Evolutionary conservation across 2,797 vertebrate genomes (phyloP).

Genomic region (Neoniphon sammara): DNA sequence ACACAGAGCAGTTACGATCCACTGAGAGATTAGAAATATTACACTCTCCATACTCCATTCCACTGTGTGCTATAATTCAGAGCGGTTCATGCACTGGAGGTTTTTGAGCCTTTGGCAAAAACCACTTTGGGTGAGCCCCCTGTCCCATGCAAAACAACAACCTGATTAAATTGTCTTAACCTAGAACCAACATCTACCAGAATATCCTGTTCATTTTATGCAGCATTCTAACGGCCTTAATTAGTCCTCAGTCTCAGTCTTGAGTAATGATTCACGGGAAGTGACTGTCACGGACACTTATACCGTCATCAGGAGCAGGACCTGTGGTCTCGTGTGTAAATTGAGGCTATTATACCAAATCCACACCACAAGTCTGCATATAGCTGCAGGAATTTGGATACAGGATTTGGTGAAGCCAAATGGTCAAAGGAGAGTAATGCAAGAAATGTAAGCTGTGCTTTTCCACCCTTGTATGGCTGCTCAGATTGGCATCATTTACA

Average conservation of each 20-base stretch:
- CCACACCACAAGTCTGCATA: not conserved
- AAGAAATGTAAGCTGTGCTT: too few species aligned
- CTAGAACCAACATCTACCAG: slow-evolving; percentile 9
- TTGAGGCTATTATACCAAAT: slow-evolving; percentile 37
- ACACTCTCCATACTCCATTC: not conserved
- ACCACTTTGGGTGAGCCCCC: not conserved
- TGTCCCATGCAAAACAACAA: slow-evolving; percentile 6
- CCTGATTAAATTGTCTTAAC: slow-evolving; percentile 19
- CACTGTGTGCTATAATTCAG: slow-evolving; percentile 10
- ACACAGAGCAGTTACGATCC: slow-evolving; percentile 32
- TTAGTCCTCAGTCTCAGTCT: slow-evolving; percentile 37
- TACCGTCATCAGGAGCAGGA: slow-evolving; percentile 37
- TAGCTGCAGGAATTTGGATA: not conserved
- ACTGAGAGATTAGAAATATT: slow-evolving; percentile 38
- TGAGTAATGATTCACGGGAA: slow-evolving; percentile 59
- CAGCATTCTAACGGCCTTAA: slow-evolving; percentile 29
- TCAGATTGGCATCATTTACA: slow-evolving; percentile 2
- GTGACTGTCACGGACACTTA: slow-evolving; percentile 40
- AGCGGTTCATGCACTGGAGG: slow-evolving; percentile 3
- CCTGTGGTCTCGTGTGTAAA: slow-evolving; percentile 28
- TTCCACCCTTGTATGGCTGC: too few species aligned
- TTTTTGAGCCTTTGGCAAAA: not conserved
- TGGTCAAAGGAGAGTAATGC: too few species aligned
- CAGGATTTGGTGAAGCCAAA: not conserved
- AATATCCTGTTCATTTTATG: slow-evolving; percentile 43